phyloP scores from a whole-genome alignment of 1,140 invertebrate species.

The Trichogramma pretiosum region DNA sequence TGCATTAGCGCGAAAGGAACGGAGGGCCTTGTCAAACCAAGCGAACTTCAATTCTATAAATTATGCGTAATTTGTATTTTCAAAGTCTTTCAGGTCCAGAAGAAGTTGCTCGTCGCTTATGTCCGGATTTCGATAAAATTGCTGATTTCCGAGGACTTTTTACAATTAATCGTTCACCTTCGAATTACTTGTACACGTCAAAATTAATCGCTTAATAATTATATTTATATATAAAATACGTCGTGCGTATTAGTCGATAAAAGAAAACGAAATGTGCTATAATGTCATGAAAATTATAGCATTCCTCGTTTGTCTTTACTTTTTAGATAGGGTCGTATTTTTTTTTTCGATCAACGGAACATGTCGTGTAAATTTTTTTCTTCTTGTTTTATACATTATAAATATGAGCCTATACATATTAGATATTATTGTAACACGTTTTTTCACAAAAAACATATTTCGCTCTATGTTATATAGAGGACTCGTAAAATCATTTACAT shows the following conservation, averaged over 20 bases:
- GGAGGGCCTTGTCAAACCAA: no score
- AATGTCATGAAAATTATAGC: not conserved
- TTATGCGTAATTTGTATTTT: no score
- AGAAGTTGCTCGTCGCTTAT: no score
- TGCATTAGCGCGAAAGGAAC: no score
- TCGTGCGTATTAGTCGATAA: slow-evolving; percentile 4
- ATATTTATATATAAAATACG: no score
- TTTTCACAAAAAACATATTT: slow-evolving; percentile 4
- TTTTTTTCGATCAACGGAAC: not conserved
- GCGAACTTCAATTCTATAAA: no score
- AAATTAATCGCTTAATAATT: slow-evolving; percentile 17
- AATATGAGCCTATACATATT: slow-evolving; percentile 9
- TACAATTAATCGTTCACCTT: no score
- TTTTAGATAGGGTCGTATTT: not conserved
- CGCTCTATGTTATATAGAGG: slow-evolving; percentile 1
- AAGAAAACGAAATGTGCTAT: slow-evolving; percentile 11
- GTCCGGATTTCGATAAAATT: slow-evolving; percentile 17
- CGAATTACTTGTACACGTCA: slow-evolving; percentile 8
- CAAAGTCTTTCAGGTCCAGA: no score
- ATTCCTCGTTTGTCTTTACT: not conserved
- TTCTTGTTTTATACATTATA: slow-evolving; percentile 13
- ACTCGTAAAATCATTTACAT: slow-evolving; percentile 14
- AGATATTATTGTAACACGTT: slow-evolving; percentile 10
- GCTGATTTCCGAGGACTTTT: slow-evolving; percentile 12
- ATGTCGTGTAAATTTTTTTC: slow-evolving; percentile 5